phyloP scores from a whole-genome alignment of 2,797 vertebrate genomes.

The Nyctalus aviator region DNA sequence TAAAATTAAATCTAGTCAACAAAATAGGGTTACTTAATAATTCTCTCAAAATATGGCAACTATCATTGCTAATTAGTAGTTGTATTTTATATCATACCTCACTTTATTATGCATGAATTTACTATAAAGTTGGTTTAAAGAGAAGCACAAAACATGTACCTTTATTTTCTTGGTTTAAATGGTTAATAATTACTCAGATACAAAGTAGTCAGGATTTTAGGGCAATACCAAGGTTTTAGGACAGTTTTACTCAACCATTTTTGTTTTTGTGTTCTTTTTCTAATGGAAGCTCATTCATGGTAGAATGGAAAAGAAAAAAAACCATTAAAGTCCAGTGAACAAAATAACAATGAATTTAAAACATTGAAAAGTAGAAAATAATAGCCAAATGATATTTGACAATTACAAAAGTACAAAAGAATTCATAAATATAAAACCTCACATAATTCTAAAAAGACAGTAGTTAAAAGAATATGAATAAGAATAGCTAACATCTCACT shows the following conservation, averaged over 20 bases:
- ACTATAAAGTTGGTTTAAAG: not conserved
- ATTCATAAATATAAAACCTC: not conserved
- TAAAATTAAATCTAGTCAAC: slow-evolving; percentile 15
- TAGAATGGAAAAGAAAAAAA: not conserved
- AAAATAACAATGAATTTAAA: not conserved
- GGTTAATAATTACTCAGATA: not conserved
- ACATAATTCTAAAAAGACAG: not conserved
- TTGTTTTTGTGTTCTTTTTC: too few species aligned
- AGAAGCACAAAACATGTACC: not conserved
- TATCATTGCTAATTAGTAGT: not conserved
- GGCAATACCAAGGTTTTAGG: too few species aligned
- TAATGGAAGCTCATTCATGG: too few species aligned
- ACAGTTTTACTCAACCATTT: too few species aligned
- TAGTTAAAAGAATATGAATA: not conserved
- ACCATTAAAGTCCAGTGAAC: not conserved
- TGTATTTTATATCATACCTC: not conserved
- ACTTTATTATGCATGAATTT: not conserved
- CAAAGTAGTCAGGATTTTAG: not conserved
- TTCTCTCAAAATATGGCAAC: not conserved
- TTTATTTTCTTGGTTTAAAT: slow-evolving; percentile 31
- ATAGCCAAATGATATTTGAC: not conserved
- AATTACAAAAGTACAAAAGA: slow-evolving; percentile 27
- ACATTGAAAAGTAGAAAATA: not conserved
- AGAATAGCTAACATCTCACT: not conserved
- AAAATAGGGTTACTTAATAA: slow-evolving; percentile 34